Base-by-base conservation (phyloP, 2,888 invertebrate genomes). In the Acanthoscelides obtectus region DNA sequence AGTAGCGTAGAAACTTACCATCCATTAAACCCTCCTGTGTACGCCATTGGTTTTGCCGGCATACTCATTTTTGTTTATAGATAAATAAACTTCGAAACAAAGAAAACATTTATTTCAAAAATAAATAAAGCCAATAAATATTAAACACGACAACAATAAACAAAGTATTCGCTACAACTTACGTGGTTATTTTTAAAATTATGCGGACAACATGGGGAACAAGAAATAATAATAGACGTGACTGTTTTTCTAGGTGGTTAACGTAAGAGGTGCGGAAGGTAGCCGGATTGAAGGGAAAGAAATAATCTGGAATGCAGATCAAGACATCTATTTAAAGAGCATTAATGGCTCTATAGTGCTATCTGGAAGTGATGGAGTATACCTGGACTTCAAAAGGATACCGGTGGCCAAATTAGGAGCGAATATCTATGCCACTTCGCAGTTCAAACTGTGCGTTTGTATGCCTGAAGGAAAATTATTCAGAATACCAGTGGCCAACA, bases 381-480 rank as follows among this genome's bases (percentile, higher is more conserved):
- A 87, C 70, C 86, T 96, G 0, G 92, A 94, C 79, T 88, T 92
- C 0, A 89, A 91, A 66, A 90, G 90, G 75, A 86, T 95, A 20
- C 94, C 94, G 0, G 88, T 92, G 68, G 92, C 91, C 8, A 86
- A 87, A 2, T 85, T 88, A 21, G 81, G 83, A 22, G 82, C 80
- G 72, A 82, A 80, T 19, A 83, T 81, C 63, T 79, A 78, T 67
- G 71, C 83, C 4, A 83, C 85, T 72, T 85, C 90, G 0, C 95
- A 96, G 82, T 96, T 92, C 79, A 96, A 96, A 83, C 89, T 97
- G 0, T 97, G 96, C 79, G 92, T 96, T 0, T 96, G 96, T 81
- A 95, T 95, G 94, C 96, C 96, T 0, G 91, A 93, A 75, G 96
- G 96, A 0, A 93, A 93, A 78, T 83, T 97, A 69, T 96, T 95